A percentile compares a stretch with the other conserved stretches of the same genome.
phyloP scores from a whole-genome alignment of 2,797 vertebrate species.

The Astyanax mexicanus region DNA sequence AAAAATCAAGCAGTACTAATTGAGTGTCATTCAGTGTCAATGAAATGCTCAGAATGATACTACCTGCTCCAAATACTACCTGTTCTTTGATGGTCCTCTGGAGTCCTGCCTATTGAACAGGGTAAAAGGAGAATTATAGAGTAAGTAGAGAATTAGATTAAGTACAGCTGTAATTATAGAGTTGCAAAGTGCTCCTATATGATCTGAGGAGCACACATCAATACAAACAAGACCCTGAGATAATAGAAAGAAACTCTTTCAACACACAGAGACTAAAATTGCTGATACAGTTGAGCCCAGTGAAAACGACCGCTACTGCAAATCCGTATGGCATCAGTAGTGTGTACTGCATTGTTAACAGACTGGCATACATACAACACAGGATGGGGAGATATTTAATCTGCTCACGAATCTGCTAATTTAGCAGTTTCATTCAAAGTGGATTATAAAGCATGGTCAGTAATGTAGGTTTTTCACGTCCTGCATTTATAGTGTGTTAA shows the following conservation, averaged over 20 bases:
- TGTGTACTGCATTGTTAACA: not conserved
- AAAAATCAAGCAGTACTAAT: no score
- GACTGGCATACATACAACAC: not conserved
- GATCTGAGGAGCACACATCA: no score
- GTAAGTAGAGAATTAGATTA: no score
- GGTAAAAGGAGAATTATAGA: no score
- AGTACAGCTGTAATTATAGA: no score
- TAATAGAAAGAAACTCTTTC: not conserved
- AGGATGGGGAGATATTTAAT: not conserved
- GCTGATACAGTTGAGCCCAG: not conserved
- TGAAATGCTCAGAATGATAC: no score
- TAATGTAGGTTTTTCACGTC: conserved; percentile 4
- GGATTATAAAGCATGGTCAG: not conserved
- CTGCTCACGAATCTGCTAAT: not conserved
- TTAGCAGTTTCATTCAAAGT: not conserved
- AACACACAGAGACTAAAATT: not conserved
- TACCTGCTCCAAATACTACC: no score
- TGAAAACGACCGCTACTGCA: not conserved
- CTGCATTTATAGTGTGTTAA: conserved; percentile 11
- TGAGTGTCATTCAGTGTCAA: no score
- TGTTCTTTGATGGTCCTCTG: no score
- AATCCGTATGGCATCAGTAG: not conserved
- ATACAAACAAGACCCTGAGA: not conserved
- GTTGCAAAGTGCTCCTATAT: no score
- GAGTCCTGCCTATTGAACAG: no score